Base-by-base conservation (phyloP, 2,797 vertebrate species). In the Artibeus jamaicensis region DNA sequence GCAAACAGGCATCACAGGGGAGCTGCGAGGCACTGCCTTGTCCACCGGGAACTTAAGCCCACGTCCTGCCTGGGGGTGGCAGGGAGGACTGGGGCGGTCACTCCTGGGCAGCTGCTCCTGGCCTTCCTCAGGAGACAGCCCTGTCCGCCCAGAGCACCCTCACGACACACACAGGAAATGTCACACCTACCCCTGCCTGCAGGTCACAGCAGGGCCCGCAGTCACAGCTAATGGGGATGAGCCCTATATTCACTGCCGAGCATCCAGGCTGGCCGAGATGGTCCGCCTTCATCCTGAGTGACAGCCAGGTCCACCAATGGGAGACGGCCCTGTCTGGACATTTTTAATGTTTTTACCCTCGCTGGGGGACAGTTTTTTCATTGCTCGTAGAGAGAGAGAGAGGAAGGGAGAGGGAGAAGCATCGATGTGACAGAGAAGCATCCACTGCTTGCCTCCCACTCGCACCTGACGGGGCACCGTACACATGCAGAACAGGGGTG, bases 221-320 rank as follows among this genome's bases (percentile, higher is more conserved):
- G 32, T 73, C 48, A 84, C 6, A 82, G n/a, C 55, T 21, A 55
- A 9, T 29, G 46, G 21, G 9, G 6, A 8, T 6, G 5, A 2
- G 5, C 77, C 24, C 53, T 19, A 18, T 44, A 18, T 44, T 37
- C 39, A 65, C 26, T 16, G 22, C 44, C 73, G 46, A 34, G 34
- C 14, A 16, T 34, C 32, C 2, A 0, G 53, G 53, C 53, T 9
- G 6, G 32, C 22, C 16, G 4, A 9, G 11, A 55, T 0, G 0
- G 19, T 24, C n/a, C 4, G 8, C 73, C 81, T 37, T 10, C n/a
- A 65, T 34, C 34, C 71, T 50, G 15, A 11, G 21, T 42, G 68
- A 78, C 8, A 5, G 59, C 44, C 79, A 62, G 32, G 44, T 50
- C 22, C 32, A 32, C 7, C 4, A 12, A 81, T 0, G 5, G n/a